Evolutionary conservation across 2,797 vertebrate genomes (phyloP), one percentile per base, ranked within the genome.

Genomic region (Potorous gilbertii): DNA sequence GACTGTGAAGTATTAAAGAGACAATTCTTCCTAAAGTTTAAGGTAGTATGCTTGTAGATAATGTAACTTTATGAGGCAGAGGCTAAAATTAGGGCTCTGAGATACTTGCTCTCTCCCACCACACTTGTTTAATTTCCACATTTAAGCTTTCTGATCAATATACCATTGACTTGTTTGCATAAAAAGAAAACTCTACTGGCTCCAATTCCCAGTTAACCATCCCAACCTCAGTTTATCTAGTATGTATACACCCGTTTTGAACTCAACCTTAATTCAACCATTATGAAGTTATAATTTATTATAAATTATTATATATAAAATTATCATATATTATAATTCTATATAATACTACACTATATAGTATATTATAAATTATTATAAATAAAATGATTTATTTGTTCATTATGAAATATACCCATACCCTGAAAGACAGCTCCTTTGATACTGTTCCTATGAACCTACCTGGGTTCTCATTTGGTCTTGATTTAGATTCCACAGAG

Each of bases 381-480:
- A 52, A 52, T 52, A 52, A 52, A 52, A 52, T 52, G 52, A 52
- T 52, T 52, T 52, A 52, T 52, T 52, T 52, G 52, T 52, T 74
- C 62, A n/a, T 74, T 50, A 46, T 87, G 74, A 87, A 91, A 54
- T 91, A 40, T 96, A 50, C n/a, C 56, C 34, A 91, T 34, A 89
- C 50, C 40, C 66, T 54, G 21, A 54, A 29, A 93, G 89, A 94
- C 16, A 34, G 74, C 14, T 91, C 90, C 55, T 92, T 55, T 92
- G 66, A 95, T 55, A 50, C 81, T 96, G 27, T 54, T 87, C 27
- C 54, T 91, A 0, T 40, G 21, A 13, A 93, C 93, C 46, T 96
- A 98, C 96, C 96, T 97, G 92, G 66, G 54, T 28, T 87, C 62
- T 54, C 59, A 94, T 66, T 57, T 93, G 46, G 40, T 94, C 90